Percentiles rank a stretch among this genome's conserved stretches.
Conservation (phyloP, 2,797 vertebrate genomes). For the Acropternis orthonyx region DNA sequence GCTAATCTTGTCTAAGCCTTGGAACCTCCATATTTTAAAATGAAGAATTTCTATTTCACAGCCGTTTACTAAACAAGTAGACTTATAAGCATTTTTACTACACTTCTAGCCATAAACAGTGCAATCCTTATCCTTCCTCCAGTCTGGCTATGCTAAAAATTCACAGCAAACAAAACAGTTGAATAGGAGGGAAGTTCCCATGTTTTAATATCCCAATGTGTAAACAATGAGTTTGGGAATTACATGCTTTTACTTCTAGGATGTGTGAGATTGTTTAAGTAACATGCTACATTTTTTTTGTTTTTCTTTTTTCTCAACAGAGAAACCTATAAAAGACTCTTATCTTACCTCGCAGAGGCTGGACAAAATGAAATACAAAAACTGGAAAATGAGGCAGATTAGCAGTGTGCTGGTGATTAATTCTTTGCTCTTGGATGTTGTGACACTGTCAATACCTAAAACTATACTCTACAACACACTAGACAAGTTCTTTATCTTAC, state of each 20-base stretch:
- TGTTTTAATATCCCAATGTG: background rate
- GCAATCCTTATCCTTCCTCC: background rate
- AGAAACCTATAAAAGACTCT: constrained; percentile 87
- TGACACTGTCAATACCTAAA: background rate
- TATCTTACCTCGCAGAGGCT: constrained; percentile 85
- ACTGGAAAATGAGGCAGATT: constrained; percentile 80
- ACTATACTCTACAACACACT: background rate
- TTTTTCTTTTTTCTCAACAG: constrained; percentile 72
- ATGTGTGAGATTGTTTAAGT: background rate
- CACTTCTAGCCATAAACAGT: background rate
- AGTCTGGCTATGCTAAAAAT: background rate
- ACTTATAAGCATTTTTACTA: background rate
- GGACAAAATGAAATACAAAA: constrained; percentile 88
- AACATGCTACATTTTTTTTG: background rate
- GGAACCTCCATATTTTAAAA: background rate
- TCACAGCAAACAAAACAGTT: background rate
- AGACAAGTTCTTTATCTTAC: background rate
- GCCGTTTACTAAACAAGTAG: background rate
- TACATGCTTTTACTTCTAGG: background rate
- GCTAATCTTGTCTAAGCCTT: background rate
- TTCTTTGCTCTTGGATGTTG: background rate
- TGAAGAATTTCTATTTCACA: background rate
- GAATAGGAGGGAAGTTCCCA: background rate
- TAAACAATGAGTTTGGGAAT: background rate
- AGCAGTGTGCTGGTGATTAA: background rate